Percentiles rank a stretch among this genome's conserved stretches.
Conservation (phyloP, 2,797 vertebrate species). For the Myripristis murdjan region DNA sequence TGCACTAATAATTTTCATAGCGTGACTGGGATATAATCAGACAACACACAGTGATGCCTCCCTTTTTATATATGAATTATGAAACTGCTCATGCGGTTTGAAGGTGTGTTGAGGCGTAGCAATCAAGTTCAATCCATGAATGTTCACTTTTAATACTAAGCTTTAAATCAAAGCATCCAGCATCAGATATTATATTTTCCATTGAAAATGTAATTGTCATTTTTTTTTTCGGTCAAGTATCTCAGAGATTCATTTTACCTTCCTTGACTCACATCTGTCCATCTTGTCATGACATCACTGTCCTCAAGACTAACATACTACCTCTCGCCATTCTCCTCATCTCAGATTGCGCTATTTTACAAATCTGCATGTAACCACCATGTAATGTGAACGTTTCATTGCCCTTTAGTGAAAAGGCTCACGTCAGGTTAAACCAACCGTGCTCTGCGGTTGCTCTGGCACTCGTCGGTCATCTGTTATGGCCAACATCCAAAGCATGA, state of each 20-base stretch:
- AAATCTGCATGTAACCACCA: background rate
- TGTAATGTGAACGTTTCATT: conserved; percentile 24
- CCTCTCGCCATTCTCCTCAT: conserved; percentile 6
- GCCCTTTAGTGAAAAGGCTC: conserved; percentile 7
- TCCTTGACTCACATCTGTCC: background rate
- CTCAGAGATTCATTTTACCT: background rate
- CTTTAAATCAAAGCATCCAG: background rate
- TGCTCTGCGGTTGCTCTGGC: conserved; percentile 24
- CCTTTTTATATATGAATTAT: background rate
- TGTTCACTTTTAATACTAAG: background rate
- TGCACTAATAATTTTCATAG: conserved; percentile 51
- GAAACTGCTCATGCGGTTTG: background rate
- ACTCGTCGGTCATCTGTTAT: conserved; percentile 26
- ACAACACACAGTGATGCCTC: background rate
- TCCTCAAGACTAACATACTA: conserved; percentile 32
- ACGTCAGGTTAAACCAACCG: background rate
- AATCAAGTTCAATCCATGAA: background rate
- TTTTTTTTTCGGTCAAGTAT: background rate
- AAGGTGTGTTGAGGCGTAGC: background rate
- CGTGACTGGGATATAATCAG: conserved; percentile 9
- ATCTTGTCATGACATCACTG: background rate
- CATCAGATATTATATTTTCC: background rate
- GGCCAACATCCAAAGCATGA: conserved; percentile 27
- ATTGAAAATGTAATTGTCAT: background rate
- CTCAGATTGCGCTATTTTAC: background rate